Evolutionary conservation across 2,888 invertebrate species (phyloP), one percentile per base, ranked within the genome.

Genomic region (Coleophora deauratella): DNA sequence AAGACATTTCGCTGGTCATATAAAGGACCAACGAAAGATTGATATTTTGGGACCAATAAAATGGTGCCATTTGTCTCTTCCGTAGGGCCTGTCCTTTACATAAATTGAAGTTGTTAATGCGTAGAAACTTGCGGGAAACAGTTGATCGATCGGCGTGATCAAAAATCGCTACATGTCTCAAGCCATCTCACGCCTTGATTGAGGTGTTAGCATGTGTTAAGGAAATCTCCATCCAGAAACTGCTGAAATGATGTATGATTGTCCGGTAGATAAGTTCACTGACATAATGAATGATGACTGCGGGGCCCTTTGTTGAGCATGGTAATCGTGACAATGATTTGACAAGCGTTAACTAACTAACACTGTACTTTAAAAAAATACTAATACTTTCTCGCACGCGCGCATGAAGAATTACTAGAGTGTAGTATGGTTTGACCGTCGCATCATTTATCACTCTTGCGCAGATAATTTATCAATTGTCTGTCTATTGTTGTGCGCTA

Each of bases 391-490:
- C 42, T 21, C 21, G 40, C 46, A 42, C 42, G 41, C 46, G 41
- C 52, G 41, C 21, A 6, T 53, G 59, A 21, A n/a, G n/a, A n/a
- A n/a, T n/a, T 21, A 55, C 50, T 51, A 42, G 37, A 38, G 50
- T 44, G 49, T 45, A 42, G 33, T 41, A n/a, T 34, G 15, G 33
- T 40, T 37, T 40, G 15, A 13, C 13, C 9, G 28, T 49, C 46
- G 44, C 49, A 44, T 52, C 51, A 59, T 62, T 49, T 45, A 56
- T 62, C 56, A 59, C 40, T 38, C 41, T 40, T 45, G 35, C 6
- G 35, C 31, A 8, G 31, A 50, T 58, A 57, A 57, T 57, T 56
- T 56, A 63, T 59, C 54, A 59, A 55, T 61, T 52, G 55, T 58
- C 38, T 45, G 36, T 45, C 47, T 41, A 51, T 59, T 60, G 50